These are phyloP conservation scores for Dexiosoma caninum DNA, from an alignment of 2,888 invertebrate species.

Conservation along the genomic window DNA sequence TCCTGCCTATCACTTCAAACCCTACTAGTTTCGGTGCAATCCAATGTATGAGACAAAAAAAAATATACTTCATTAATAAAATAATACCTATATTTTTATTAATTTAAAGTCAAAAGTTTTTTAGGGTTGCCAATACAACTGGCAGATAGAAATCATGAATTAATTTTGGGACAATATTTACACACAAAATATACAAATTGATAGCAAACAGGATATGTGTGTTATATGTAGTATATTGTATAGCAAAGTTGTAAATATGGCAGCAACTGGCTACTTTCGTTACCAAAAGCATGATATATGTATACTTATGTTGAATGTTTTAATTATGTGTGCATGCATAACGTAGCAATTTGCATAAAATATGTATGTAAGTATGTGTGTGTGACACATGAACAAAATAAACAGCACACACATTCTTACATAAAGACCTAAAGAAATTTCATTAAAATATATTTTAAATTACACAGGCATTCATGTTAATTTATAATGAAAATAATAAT, in stretches of 20 bases:
- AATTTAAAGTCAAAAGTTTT: too few species aligned
- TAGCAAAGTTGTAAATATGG: not conserved
- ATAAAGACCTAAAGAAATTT: conserved; percentile 29
- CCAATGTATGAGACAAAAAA: too few species aligned
- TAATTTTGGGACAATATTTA: too few species aligned
- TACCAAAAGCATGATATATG: conserved; percentile 20
- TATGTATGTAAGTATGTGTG: not conserved
- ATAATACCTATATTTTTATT: too few species aligned
- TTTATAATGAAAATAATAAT: not conserved
- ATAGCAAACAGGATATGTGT: too few species aligned
- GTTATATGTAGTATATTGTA: not conserved
- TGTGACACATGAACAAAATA: not conserved
- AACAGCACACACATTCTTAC: not conserved
- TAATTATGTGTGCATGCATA: too few species aligned
- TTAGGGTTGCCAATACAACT: too few species aligned
- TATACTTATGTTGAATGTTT: conserved; percentile 48
- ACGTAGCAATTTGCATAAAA: conserved; percentile 51
- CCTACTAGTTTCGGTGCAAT: too few species aligned
- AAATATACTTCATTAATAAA: too few species aligned
- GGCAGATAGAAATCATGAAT: too few species aligned
- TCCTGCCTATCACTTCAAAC: too few species aligned
- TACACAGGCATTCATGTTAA: not conserved
- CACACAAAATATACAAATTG: conserved; percentile 17
- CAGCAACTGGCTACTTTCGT: too few species aligned
- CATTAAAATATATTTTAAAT: conserved; percentile 34